phyloP scores from a whole-genome alignment of 2,888 invertebrate species.

The Stegophylla sp. region DNA sequence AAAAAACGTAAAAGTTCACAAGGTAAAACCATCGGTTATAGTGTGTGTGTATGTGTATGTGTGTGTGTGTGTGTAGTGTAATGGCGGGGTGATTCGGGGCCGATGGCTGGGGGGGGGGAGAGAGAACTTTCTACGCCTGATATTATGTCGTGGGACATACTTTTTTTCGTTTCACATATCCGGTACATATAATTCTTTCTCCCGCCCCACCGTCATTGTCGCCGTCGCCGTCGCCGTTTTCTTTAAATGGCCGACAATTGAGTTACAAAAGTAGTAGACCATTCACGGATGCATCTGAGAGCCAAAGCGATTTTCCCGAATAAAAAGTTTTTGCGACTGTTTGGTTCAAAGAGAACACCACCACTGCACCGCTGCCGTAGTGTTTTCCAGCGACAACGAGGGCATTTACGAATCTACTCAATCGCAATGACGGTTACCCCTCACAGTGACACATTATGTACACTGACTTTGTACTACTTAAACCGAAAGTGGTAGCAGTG shows the following conservation, averaged over 20 bases:
- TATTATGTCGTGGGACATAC: not conserved
- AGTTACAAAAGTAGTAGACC: slow-evolving; percentile 33
- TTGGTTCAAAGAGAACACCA: not conserved
- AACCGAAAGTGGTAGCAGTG: not conserved
- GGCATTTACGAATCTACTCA: slow-evolving; percentile 17
- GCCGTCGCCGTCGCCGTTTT: not conserved
- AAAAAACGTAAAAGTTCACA: not conserved
- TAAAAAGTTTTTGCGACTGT: slow-evolving; percentile 25
- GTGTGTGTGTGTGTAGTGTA: no score
- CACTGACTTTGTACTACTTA: slow-evolving; percentile 39
- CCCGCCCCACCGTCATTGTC: not conserved
- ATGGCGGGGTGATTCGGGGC: not conserved
- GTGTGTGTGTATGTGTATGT: no score
- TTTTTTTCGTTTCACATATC: not conserved
- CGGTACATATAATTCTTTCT: not conserved
- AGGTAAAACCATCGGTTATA: not conserved
- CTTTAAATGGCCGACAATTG: slow-evolving; percentile 2
- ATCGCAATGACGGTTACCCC: not conserved
- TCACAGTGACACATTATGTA: not conserved
- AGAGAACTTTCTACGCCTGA: not conserved
- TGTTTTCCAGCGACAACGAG: slow-evolving; percentile 17
- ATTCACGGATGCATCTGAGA: slow-evolving; percentile 12
- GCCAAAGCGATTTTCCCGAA: slow-evolving; percentile 22
- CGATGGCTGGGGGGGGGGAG: not conserved
- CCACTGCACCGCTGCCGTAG: not conserved